Base-by-base conservation (phyloP, 2,797 vertebrate species). In the Falco concolor region DNA sequence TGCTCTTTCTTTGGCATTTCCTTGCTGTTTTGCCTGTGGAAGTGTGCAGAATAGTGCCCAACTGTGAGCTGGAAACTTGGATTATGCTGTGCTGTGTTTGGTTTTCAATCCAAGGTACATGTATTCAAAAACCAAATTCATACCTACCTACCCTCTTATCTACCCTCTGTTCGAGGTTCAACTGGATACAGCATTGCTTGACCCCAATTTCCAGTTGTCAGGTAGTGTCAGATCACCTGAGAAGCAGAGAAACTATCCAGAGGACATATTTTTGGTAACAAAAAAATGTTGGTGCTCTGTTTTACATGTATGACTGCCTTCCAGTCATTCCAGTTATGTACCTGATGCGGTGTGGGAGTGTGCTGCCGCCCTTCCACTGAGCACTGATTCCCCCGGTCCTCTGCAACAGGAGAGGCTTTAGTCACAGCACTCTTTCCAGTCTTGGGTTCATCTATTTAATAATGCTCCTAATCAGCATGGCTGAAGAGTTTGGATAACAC, bases 401-500 rank as follows among this genome's bases (percentile, higher is more conserved):
- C 54, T 44, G 64, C 54, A 60, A 12, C 75, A 87, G 54, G 38
- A 47, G 59, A 56, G 38, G 10, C 38, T 45, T 47, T 7, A 78
- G 59, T 47, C 82, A 45, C 1, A 6, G 75, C 40, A 30, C 28
- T 75, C 42, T 44, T 87, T 52, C 45, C 4, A 23, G 50, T 79
- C 13, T 27, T 89, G 69, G 73, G 56, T 87, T 93, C 84, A 57
- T 87, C 93, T 86, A 5, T 93, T 95, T 91, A 90, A 77, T 95
- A 84, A 78, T 65, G 68, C 53, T 96, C 49, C 90, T 88, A 84
- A 92, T 96, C 95, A 93, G 13, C 60, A 44, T 38, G 16, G 94
- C 89, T 93, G 72, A 77, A 68, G 90, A 84, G 70, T 78, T 89
- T 75, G 93, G 94, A 74, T 97, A 95, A 61, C 74, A 54, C 52